Percentiles rank a stretch among this genome's conserved stretches.
phyloP scores from a whole-genome alignment of 2,888 invertebrate species.

The Mesorhabditis spiculigera region DNA sequence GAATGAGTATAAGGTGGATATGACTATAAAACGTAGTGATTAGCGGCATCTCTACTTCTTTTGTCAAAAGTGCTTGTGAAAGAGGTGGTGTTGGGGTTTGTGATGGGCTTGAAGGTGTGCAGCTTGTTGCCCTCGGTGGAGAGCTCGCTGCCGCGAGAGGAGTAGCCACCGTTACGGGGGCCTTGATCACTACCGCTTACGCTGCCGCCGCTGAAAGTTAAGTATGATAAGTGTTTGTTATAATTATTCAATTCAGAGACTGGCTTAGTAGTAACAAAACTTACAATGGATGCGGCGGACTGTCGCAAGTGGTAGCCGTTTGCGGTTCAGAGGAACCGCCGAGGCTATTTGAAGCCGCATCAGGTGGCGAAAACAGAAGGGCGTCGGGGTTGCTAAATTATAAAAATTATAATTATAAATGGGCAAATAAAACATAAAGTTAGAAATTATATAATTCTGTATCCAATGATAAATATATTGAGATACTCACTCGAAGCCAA shows the following conservation, averaged over 20 bases:
- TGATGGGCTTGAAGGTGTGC: slow-evolving; percentile 31
- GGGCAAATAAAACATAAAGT: no score
- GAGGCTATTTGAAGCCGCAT: slow-evolving; percentile 27
- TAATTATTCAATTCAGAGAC: no score
- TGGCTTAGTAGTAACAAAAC: slow-evolving; percentile 6
- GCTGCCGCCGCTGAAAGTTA: background rate
- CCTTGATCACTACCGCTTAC: slow-evolving; percentile 34
- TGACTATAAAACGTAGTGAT: background rate
- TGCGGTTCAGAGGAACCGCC: slow-evolving; percentile 11
- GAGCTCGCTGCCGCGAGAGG: slow-evolving; percentile 38
- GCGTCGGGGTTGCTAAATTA: slow-evolving; percentile 34
- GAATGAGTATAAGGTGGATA: background rate
- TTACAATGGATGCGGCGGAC: slow-evolving; percentile 31
- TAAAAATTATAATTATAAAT: slow-evolving; percentile 11
- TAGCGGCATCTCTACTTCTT: slow-evolving; percentile 13
- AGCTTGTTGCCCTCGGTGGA: slow-evolving; percentile 33
- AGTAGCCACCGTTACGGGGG: slow-evolving; percentile 27
- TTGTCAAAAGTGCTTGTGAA: slow-evolving; percentile 32
- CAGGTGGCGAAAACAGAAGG: slow-evolving; percentile 32
- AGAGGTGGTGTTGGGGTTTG: slow-evolving; percentile 20
- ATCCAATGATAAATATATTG: no score
- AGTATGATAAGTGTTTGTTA: background rate
- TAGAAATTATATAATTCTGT: no score
- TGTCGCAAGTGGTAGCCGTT: slow-evolving; percentile 24
- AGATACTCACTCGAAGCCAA: background rate